Evolutionary conservation across 2,888 invertebrate species (phyloP).

Genomic region (Eledona agricola): DNA sequence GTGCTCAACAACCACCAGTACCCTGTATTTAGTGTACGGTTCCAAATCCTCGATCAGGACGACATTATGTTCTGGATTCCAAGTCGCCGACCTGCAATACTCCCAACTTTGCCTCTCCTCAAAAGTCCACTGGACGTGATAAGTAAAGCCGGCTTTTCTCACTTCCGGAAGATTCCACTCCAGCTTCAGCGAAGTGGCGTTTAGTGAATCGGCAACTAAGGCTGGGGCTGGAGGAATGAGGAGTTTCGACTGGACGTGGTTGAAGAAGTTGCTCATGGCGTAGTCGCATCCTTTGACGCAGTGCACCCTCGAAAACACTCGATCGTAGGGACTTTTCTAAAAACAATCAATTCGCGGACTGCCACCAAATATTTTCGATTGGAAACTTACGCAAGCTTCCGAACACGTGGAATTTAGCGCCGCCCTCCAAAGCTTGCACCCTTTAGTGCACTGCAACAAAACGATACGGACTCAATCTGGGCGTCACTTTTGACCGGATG

Average conservation of each 20-base stretch:
- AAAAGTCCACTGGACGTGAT: conserved; percentile 79
- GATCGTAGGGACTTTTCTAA: conserved; percentile 75
- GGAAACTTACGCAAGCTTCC: conserved; percentile 81
- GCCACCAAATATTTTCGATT: conserved; percentile 2
- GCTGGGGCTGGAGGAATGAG: conserved; percentile 79
- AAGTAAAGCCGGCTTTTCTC: conserved; percentile 65
- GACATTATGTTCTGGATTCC: conserved; percentile 66
- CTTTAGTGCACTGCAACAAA: conserved; percentile 80
- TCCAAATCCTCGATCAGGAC: conserved; percentile 80
- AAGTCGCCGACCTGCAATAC: conserved; percentile 79
- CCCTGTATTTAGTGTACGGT: conserved; percentile 90
- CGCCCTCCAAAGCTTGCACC: conserved; percentile 81
- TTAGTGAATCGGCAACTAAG: conserved; percentile 79
- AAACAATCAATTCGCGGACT: not conserved
- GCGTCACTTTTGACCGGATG: conserved; percentile 14
- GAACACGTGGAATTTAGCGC: conserved; percentile 81
- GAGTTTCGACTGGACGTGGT: conserved; percentile 72
- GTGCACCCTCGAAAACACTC: conserved; percentile 73
- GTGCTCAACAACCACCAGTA: no score
- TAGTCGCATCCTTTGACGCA: conserved; percentile 86
- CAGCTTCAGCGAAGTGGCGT: conserved; percentile 80
- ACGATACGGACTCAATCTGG: conserved; percentile 43
- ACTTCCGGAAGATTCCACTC: conserved; percentile 76
- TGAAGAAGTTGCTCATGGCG: conserved; percentile 78
- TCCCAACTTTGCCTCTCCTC: conserved; percentile 81